Evolutionary conservation across 1,140 invertebrate species (phyloP).

Genomic region (Augochlora pura): DNA sequence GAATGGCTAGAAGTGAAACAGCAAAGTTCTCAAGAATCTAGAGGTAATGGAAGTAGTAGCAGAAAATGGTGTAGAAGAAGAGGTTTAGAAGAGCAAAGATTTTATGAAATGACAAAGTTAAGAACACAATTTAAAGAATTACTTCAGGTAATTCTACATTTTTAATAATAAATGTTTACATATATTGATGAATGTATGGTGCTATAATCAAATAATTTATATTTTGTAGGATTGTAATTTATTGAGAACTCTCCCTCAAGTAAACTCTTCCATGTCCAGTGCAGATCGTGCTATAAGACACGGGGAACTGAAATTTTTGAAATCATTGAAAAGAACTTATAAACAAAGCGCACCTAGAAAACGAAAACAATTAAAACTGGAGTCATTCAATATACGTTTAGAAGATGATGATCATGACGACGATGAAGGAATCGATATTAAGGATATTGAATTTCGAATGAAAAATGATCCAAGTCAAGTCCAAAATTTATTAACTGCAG

Average conservation of each 20-base stretch:
- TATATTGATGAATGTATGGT: not conserved
- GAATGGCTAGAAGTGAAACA: slow-evolving; percentile 93
- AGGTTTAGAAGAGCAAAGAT: slow-evolving; percentile 96
- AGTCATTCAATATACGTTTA: slow-evolving; percentile 79
- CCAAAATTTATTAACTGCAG: slow-evolving; percentile 85
- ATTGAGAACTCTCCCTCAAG: slow-evolving; percentile 81
- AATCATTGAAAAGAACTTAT: slow-evolving; percentile 86
- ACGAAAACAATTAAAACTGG: slow-evolving; percentile 87
- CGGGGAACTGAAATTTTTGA: slow-evolving; percentile 93
- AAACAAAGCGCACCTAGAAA: slow-evolving; percentile 84
- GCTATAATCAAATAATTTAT: not conserved
- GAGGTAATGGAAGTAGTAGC: slow-evolving; percentile 77
- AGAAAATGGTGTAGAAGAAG: slow-evolving; percentile 92
- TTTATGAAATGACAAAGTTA: slow-evolving; percentile 98
- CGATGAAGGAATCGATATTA: slow-evolving; percentile 86
- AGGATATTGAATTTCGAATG: slow-evolving; percentile 95
- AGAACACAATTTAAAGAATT: slow-evolving; percentile 93
- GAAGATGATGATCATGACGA: slow-evolving; percentile 83
- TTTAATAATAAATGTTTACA: slow-evolving; percentile 21
- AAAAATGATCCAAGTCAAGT: slow-evolving; percentile 87
- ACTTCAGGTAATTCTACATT: slow-evolving; percentile 82
- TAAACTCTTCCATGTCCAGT: slow-evolving; percentile 84
- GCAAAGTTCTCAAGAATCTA: slow-evolving; percentile 69
- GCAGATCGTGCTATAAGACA: slow-evolving; percentile 89
- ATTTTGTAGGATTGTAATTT: slow-evolving; percentile 85